Percentiles rank a stretch among this genome's conserved stretches.
Evolutionary conservation across 2,888 invertebrate species (phyloP).

Genomic region (Noctuana brunneofusca): DNA sequence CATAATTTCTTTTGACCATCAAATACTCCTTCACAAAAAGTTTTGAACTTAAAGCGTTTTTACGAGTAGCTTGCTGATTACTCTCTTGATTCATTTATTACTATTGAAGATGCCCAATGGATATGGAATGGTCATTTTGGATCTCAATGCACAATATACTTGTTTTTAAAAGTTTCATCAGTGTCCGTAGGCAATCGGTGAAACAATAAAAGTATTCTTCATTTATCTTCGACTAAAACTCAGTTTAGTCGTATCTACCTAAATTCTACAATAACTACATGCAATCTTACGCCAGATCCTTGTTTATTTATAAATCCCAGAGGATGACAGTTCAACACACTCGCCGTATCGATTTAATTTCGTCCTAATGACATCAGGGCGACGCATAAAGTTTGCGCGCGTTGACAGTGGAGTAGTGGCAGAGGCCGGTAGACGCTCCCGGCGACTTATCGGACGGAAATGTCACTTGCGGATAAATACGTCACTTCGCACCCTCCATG

Average conservation of each 20-base stretch:
- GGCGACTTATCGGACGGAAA: constrained; percentile 69
- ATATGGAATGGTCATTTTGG: too few species aligned
- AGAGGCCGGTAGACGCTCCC: constrained; percentile 47
- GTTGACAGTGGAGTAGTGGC: constrained; percentile 37
- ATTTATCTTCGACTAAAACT: too few species aligned
- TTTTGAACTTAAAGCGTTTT: too few species aligned
- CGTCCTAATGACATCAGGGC: constrained; percentile 41
- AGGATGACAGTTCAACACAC: constrained; percentile 42
- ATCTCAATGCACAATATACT: too few species aligned
- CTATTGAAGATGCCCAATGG: too few species aligned
- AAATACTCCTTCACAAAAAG: too few species aligned
- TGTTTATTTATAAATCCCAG: constrained; percentile 27
- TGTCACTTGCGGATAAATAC: constrained; percentile 64
- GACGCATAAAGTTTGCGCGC: constrained; percentile 36
- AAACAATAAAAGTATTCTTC: too few species aligned
- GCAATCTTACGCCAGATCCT: constrained; percentile 7
- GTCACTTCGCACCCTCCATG: constrained; percentile 41
- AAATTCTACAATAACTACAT: background rate
- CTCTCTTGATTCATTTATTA: too few species aligned
- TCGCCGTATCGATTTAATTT: constrained; percentile 44
- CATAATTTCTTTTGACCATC: too few species aligned
- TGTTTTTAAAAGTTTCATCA: too few species aligned
- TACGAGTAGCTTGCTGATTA: too few species aligned
- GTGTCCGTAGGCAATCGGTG: too few species aligned
- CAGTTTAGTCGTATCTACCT: background rate